These are phyloP conservation scores for Patiria miniata DNA, from an alignment of 35 echinoderm and acorn worm genomes.

Conservation along the genomic window DNA sequence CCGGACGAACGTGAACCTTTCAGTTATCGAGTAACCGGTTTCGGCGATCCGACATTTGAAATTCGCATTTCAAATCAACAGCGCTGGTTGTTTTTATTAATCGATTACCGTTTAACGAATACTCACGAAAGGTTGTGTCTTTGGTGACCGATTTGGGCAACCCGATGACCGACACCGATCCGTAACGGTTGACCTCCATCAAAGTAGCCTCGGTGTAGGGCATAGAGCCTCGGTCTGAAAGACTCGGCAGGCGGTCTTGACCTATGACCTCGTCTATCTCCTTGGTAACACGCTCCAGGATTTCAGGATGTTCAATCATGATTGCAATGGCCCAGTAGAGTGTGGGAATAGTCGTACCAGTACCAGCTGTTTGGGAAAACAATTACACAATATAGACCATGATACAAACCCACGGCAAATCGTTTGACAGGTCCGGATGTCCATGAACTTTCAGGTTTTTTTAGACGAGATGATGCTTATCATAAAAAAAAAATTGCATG, in stretches of 20 bases:
- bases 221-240: conserved; percentile 48
- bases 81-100: no score
- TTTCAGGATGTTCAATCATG: conserved; percentile 59
- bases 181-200: conserved; percentile 53
- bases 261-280: conserved; percentile 88
- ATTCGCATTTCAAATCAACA: no score
- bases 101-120: background rate
- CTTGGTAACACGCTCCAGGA: conserved; percentile 56
- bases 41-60: no score
- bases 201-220: conserved; percentile 73
- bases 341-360: conserved; percentile 62
- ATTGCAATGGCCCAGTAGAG: conserved; percentile 68
- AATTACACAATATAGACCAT: conserved; percentile 15
- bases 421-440: no score
- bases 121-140: conserved; percentile 55
- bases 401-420: no score
- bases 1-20: no score
- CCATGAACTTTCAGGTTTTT: no score
- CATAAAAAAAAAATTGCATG: no score
- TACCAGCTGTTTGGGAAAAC: conserved; percentile 50
- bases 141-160: conserved; percentile 58
- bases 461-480: no score
- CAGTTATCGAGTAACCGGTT: no score
- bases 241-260: conserved; percentile 32
- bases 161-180: conserved; percentile 36